Conservation (phyloP, 2,797 vertebrate genomes). For the Betta splendens region DNA sequence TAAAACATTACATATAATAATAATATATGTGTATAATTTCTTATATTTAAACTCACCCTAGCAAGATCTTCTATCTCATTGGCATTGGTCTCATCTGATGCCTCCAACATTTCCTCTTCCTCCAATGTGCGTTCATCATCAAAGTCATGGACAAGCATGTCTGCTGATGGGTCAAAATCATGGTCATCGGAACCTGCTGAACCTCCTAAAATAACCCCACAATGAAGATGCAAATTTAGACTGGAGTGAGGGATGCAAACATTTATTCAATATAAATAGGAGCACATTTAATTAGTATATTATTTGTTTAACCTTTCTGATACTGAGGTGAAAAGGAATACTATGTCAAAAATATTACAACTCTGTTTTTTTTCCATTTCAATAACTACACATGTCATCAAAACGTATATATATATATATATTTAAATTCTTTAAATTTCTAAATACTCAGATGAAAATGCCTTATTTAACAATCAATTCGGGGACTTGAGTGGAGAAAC, state of each 20-base stretch:
- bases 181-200: slow-evolving; percentile 92
- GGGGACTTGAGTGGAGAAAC: too few species aligned
- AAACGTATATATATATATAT: not conserved
- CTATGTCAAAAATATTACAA: not conserved
- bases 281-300: not conserved
- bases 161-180: slow-evolving; percentile 96
- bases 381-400: not conserved
- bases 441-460: not conserved
- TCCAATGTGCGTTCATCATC: slow-evolving; percentile 97
- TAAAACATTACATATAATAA: too few species aligned
- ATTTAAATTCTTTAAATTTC: not conserved
- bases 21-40: too few species aligned
- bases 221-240: not conserved
- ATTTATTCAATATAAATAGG: not conserved
- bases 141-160: slow-evolving; percentile 98
- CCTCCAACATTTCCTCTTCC: slow-evolving; percentile 95
- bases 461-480: not conserved
- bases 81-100: slow-evolving; percentile 88
- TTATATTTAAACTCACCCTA: slow-evolving; percentile 85
- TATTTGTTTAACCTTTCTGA: not conserved
- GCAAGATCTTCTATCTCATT: slow-evolving; percentile 96
- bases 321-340: not conserved
- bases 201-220: slow-evolving; percentile 78
- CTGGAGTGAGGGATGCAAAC: not conserved
- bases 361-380: not conserved